Percentiles rank a stretch among this genome's conserved stretches.
Conservation (phyloP, 2,113 vertebrate species). For the Anser cygnoides region DNA sequence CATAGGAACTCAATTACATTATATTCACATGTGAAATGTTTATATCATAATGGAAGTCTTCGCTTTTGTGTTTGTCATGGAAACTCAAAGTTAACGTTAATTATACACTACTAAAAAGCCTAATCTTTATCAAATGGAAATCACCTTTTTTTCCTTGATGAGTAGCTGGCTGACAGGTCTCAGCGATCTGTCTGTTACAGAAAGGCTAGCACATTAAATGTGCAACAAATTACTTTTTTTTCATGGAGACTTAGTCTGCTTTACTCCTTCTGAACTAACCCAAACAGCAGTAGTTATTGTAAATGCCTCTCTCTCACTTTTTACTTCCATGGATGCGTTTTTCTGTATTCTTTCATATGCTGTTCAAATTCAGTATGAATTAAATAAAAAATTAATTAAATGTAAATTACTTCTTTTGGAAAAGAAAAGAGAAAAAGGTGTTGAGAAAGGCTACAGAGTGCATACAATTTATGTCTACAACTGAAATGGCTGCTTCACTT, state of each 20-base stretch:
- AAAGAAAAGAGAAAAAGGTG: conserved; percentile 16
- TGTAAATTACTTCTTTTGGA: conserved; percentile 40
- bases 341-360: conserved; percentile 4
- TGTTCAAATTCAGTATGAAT: conserved; percentile 47
- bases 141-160: neutral
- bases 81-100: conserved; percentile 32
- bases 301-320: neutral
- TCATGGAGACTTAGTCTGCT: neutral
- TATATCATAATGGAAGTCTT: conserved; percentile 27
- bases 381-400: conserved; percentile 71
- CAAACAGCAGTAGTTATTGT: neutral
- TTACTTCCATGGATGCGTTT: neutral
- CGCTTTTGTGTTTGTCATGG: conserved; percentile 21
- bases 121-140: conserved; percentile 56
- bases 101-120: neutral
- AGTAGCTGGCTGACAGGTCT: conserved; percentile 5
- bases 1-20: neutral
- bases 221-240: conserved; percentile 1
- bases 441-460: neutral
- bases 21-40: conserved; percentile 22
- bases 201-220: neutral
- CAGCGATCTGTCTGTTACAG: neutral
- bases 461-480: conserved; percentile 24
- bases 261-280: conserved; percentile 19
- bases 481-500: conserved; percentile 19